phyloP scores from a whole-genome alignment of 2,113 vertebrate genomes.

The Alectura lathami region DNA sequence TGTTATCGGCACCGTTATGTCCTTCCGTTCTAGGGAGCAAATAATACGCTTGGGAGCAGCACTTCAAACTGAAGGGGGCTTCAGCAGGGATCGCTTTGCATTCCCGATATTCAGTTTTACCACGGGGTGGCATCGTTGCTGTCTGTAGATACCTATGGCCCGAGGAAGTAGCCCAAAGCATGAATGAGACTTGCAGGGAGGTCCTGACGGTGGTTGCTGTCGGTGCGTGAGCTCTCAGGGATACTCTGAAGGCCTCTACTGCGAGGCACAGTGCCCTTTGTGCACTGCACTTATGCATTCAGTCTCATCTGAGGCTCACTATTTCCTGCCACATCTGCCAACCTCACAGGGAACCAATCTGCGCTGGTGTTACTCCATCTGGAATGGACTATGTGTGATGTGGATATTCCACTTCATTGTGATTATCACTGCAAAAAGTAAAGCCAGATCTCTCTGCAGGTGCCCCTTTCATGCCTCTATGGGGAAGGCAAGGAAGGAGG shows the following conservation, averaged over 20 bases:
- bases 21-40: background rate
- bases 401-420: too few species aligned
- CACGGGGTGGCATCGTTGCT: slow-evolving; percentile 32
- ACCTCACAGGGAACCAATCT: accelerated
- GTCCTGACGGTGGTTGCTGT: accelerated
- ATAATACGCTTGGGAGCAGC: background rate
- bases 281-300: accelerated
- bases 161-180: background rate
- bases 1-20: accelerated
- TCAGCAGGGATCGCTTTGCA: accelerated
- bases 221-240: accelerated
- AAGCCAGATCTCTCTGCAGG: accelerated
- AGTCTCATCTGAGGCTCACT: accelerated
- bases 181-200: background rate
- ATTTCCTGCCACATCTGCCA: background rate
- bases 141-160: background rate
- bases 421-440: background rate
- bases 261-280: background rate
- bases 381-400: accelerated
- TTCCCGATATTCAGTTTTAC: background rate
- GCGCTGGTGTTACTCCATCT: accelerated
- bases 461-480: background rate
- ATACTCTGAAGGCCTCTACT: accelerated
- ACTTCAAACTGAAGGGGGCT: background rate
- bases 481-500: background rate